phyloP scores from a whole-genome alignment of 2,113 vertebrate species.

The Australoheros scitulus region DNA sequence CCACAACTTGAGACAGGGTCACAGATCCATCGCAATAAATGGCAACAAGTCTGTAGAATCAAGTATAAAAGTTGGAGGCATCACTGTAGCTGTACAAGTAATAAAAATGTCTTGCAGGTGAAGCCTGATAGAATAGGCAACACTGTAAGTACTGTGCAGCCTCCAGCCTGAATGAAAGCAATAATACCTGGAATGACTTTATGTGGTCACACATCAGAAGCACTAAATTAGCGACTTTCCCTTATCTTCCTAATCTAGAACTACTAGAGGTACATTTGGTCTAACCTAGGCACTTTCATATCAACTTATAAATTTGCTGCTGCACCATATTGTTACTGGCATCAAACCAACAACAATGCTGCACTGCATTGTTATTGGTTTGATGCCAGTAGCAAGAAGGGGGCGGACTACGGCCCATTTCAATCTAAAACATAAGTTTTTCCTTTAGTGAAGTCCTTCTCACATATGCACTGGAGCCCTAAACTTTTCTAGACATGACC shows the following conservation, averaged over 20 bases:
- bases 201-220: background rate
- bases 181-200: background rate
- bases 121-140: background rate
- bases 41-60: background rate
- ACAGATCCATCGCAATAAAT: background rate
- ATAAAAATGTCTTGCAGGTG: background rate
- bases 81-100: rapidly evolving
- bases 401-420: background rate
- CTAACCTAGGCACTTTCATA: background rate
- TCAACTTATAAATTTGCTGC: rapidly evolving
- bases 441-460: background rate
- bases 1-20: background rate
- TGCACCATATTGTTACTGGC: background rate
- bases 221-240: background rate
- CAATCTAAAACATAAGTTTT: rapidly evolving
- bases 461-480: background rate
- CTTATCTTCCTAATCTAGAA: background rate
- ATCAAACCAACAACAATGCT: no score
- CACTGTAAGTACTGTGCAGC: background rate
- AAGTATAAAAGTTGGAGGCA: background rate
- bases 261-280: background rate
- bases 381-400: background rate
- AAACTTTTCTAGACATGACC: background rate
- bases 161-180: background rate
- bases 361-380: no score